Percentiles rank a stretch among this genome's conserved stretches.
These are phyloP conservation scores for Scaptodrosophila lebanonensis DNA, from an alignment of 1,140 invertebrate genomes.

Conservation along the genomic window DNA sequence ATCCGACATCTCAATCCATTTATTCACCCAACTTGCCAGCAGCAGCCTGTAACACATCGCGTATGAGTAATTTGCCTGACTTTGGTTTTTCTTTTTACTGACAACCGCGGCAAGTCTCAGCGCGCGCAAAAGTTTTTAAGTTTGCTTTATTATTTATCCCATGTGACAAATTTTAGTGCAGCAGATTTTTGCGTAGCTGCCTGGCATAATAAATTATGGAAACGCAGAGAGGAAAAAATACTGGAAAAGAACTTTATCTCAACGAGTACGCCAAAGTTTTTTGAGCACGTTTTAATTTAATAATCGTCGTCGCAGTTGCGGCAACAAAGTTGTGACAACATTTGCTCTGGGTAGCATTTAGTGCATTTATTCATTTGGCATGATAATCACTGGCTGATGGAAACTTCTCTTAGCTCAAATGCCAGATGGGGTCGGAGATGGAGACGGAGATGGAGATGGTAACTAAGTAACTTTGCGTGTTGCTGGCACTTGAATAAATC, in stretches of 20 bases:
- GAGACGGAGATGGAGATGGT: neutral
- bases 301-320: constrained; percentile 54
- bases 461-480: constrained; percentile 36
- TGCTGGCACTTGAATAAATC: constrained; percentile 32
- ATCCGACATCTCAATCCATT: no score
- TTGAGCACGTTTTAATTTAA: constrained; percentile 69
- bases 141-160: constrained; percentile 69
- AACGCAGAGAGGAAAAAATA: constrained; percentile 7
- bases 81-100: neutral
- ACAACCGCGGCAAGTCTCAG: constrained; percentile 28
- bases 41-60: constrained; percentile 22
- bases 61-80: constrained; percentile 56
- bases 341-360: constrained; percentile 14
- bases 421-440: neutral
- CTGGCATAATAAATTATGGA: constrained; percentile 58
- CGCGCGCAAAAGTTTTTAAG: constrained; percentile 44
- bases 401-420: constrained; percentile 26
- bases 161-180: constrained; percentile 71
- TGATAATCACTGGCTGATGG: constrained; percentile 46
- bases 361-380: constrained; percentile 41
- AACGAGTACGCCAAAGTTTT: constrained; percentile 36
- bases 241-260: constrained; percentile 32
- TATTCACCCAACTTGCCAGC: constrained; percentile 12
- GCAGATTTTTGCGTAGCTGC: constrained; percentile 48
- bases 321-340: constrained; percentile 51